Base-by-base conservation (phyloP, 1,140 invertebrate species). In the Radopholus similis region DNA sequence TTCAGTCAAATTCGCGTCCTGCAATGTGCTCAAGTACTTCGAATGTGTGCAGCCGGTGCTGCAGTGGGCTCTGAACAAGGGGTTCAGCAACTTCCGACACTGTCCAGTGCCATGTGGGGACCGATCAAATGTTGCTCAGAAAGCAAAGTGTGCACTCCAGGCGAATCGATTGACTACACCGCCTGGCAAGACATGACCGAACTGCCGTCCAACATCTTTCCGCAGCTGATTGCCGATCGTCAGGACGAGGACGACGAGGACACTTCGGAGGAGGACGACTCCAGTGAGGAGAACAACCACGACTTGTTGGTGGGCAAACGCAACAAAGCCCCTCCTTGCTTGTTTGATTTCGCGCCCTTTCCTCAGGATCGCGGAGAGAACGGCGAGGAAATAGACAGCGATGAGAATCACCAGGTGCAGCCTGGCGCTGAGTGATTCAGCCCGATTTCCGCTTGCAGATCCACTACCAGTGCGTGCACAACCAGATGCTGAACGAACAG, bases 161-260 rank as follows among this genome's bases (percentile, higher is more conserved):
- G 59, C 18, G 59, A 62, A 18, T 62, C 59, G 11, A 73, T 81
- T 37, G 80, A 81, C 56, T 81, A 81, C 56, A 82, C 70, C 56
- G 79, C 79, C 9, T 81, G 79, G 79, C 79, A 81, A 68, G 79
- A 81, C 53, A 78, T 81, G 77, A 81, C 71, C 56, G 72, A 74
- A 56, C 63, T 74, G 44, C 72, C 78, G 8, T 49, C 55, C 28
- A 82, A 81, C 54, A 75, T 81, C 40, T 77, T 81, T 51, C 79
- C 79, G 15, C 66, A 71, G 38, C 23, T 82, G 30, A 79, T 82
- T 40, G 77, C 81, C 35, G 69, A 68, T 26, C 70, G 73, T 21
- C 74, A 81, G 15, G 74, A 81, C 8, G 70, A 71, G 4, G 75
- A 72, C 21, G 57, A 69, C 8, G 78, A 74, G 21, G 58, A 76